Percentiles rank a stretch among this genome's conserved stretches.
phyloP scores from a whole-genome alignment of 30 jellyfish, hydroid and myxozoan genomes.

The Aurelia coerulea region DNA sequence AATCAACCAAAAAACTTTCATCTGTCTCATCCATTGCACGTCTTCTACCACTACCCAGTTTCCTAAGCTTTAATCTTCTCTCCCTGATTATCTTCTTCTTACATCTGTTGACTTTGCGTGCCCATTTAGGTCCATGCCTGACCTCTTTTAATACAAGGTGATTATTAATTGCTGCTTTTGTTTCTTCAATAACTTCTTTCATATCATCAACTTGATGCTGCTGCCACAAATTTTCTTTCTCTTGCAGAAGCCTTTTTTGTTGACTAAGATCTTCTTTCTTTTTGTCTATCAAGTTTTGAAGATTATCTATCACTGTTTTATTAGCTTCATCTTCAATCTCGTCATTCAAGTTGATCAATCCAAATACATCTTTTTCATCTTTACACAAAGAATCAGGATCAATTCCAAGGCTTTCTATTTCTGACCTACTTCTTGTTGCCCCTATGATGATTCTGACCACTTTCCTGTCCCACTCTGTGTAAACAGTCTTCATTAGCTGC shows the following conservation, averaged over 20 bases:
- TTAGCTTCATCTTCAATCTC: neutral
- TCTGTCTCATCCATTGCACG: slow-evolving; percentile 45
- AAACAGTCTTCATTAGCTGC: slow-evolving; percentile 9
- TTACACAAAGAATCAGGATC: neutral
- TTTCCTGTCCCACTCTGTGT: slow-evolving; percentile 36
- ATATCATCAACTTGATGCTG: neutral
- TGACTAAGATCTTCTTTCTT: neutral
- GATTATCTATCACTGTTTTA: too few species aligned
- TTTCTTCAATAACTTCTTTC: neutral
- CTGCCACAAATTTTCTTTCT: neutral
- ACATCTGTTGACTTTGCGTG: slow-evolving; percentile 10
- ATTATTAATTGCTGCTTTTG: neutral
- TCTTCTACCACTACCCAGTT: slow-evolving; percentile 48
- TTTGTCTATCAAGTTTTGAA: neutral
- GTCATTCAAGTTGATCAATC: neutral
- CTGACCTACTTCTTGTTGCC: neutral
- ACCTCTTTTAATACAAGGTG: neutral
- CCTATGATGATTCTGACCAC: neutral
- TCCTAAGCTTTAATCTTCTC: slow-evolving; percentile 32
- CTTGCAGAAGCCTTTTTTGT: neutral
- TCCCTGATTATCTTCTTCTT: slow-evolving; percentile 16
- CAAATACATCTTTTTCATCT: neutral
- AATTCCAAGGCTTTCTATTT: neutral
- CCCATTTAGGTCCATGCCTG: neutral
- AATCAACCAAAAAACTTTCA: slow-evolving; percentile 27